These are phyloP conservation scores for Microctenopoma steveboyesi DNA, from an alignment of 2,797 vertebrate species.

Conservation along the genomic window DNA sequence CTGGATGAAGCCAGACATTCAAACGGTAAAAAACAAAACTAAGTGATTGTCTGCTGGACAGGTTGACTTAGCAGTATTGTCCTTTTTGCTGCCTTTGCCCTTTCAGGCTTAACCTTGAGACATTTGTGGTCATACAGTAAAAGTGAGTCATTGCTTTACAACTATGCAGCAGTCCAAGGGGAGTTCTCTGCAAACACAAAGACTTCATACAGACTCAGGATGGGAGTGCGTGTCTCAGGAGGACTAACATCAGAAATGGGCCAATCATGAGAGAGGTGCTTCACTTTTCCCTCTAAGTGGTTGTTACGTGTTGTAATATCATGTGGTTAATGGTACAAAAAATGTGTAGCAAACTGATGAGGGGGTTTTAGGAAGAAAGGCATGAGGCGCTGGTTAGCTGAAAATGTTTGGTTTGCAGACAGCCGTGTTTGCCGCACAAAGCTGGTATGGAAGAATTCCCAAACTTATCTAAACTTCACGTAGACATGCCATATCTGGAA, in stretches of 20 bases:
- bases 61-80: conserved; percentile 9
- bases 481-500: neutral
- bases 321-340: conserved; percentile 14
- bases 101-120: conserved; percentile 7
- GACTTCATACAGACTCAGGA: conserved; percentile 59
- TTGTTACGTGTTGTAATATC: conserved; percentile 37
- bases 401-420: neutral
- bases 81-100: conserved; percentile 11
- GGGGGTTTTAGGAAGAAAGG: neutral
- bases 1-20: conserved; percentile 1
- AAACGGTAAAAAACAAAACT: neutral
- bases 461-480: neutral
- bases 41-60: neutral
- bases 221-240: conserved; percentile 49
- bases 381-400: neutral
- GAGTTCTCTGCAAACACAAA: conserved; percentile 58
- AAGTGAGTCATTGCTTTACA: conserved; percentile 40
- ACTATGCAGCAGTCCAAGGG: conserved; percentile 37
- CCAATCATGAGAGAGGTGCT: conserved; percentile 44
- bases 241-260: conserved; percentile 50
- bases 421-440: neutral
- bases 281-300: conserved; percentile 22
- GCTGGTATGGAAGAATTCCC: neutral
- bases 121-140: conserved; percentile 36
- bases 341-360: neutral